Evolutionary conservation across 1,140 invertebrate species (phyloP), one percentile per base, ranked within the genome.

Genomic region (Pseudomyrmex pallidus): DNA sequence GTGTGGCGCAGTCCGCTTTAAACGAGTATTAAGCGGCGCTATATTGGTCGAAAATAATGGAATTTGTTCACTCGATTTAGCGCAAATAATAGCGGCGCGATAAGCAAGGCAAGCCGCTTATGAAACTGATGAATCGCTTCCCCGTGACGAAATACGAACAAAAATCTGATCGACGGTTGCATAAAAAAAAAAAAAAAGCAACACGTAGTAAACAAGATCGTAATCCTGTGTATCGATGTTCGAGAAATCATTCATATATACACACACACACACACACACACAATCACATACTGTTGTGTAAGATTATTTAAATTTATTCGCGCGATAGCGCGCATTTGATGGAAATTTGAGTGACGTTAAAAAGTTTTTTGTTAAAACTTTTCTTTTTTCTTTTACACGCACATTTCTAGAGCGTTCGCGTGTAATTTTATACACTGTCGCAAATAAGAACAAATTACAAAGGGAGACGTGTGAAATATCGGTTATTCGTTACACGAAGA

Each of bases 21-120:
- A 80, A 80, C 72, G 66, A 80, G 72, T 80, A 80, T 80, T 80
- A 80, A 80, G 72, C 15, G 44, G n/a, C n/a, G 15, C 44, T 25
- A 66, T 35, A 35, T 50, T 48, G 44, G 52, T 72, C 66, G 54
- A 80, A 72, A 80, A 80, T 80, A 80, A 80, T 80, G 56, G 54
- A 72, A 72, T 80, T 35, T 20, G 46, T 61, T 80, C 44, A 25
- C 15, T 72, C 44, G 76, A 80, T 80, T 72, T 80, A 61, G 46
- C 22, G 66, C 22, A 72, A 59, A 80, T 78, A 70, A 70, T 80
- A 48, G 22, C 12, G 22, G n/a, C 46, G n/a, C 17, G n/a, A 80
- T 80, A 61, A 70, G 44, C 76, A 76, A 66, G n/a, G 12, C 12
- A 25, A 7, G 13, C 15, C 35, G 20, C 44, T 78, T 56, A 61